Percentiles rank a stretch among this genome's conserved stretches.
These are phyloP conservation scores for Pseudobourletiella spinata DNA, from an alignment of 1,140 invertebrate genomes.

Conservation along the genomic window DNA sequence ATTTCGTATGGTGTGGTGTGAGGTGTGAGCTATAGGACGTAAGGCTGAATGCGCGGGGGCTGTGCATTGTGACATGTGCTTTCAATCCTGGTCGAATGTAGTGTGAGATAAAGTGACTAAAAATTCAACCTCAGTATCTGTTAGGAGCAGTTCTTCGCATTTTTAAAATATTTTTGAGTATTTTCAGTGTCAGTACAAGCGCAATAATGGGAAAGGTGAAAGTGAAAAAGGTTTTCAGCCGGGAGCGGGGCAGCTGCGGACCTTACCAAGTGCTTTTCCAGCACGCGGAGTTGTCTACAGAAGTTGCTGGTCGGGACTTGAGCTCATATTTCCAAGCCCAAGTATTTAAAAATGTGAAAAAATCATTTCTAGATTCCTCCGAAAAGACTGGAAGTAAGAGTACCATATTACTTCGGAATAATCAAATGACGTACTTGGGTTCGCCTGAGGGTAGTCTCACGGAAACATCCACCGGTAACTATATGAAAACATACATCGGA, in stretches of 20 bases:
- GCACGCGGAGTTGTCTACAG: conserved; percentile 15
- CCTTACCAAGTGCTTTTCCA: conserved; percentile 23
- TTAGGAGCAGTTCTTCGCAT: too few species aligned
- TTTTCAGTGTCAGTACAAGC: too few species aligned
- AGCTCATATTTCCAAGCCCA: background rate
- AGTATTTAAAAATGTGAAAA: background rate
- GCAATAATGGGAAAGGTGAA: conserved; percentile 23
- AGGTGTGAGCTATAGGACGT: too few species aligned
- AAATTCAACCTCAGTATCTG: too few species aligned
- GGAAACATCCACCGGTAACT: background rate
- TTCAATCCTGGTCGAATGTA: too few species aligned
- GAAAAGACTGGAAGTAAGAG: background rate
- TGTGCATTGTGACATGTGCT: too few species aligned
- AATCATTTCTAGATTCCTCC: background rate
- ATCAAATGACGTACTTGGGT: conserved; percentile 18
- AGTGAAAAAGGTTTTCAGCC: conserved; percentile 11
- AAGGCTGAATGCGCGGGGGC: too few species aligned
- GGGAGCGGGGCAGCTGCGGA: background rate
- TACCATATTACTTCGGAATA: conserved; percentile 5
- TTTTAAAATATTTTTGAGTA: too few species aligned
- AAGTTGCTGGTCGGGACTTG: conserved; percentile 3
- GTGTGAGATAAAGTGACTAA: too few species aligned
- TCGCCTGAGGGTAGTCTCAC: too few species aligned
- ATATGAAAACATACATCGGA: conserved; percentile 3
- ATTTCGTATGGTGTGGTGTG: too few species aligned